Evolutionary conservation across 1,140 invertebrate species (phyloP), one percentile per base, ranked within the genome.

Genomic region (Mya arenaria): DNA sequence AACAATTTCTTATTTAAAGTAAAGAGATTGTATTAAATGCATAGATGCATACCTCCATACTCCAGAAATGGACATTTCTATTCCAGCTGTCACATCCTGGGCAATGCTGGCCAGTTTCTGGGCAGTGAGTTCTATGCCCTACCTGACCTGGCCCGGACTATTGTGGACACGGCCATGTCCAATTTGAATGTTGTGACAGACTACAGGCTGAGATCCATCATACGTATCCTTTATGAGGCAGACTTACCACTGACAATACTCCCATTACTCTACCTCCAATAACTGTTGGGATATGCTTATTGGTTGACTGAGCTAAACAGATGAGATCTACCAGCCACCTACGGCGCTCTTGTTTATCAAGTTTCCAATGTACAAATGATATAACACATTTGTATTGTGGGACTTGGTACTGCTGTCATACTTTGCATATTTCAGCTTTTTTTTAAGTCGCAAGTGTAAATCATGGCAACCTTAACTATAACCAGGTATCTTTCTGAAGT

Each of bases 91-190:
- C 96, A 97, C 89, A 94, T 97, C 92, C 93, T 97, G 74, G 96
- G 96, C 34, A 95, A 95, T 66, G 95, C 96, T 58, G 96, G 96
- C 23, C 95, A 95, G 44, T 96, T 95, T 55, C 94, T 98, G 19
- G 96, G 96, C 0, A 94, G 96, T 84, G 97, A 98, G 93, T 95
- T 98, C 86, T 98, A 97, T 92, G 94, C 95, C 78, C 93, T 86
- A 6, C 91, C 92, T 25, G 83, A 85, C 37, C 83, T 94, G 6
- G 77, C 91, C 4, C 66, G 89, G 25, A 86, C 86, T 32, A 60
- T 94, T 10, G 75, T 90, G 4, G 88, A 86, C 1, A 89, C 89
- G n/a, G 84, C 92, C 2, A 88, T 93, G 52, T 74, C 82, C 23
- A 87, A 92, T 68, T 84, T 93, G 5, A 88, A 93, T 34, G 92